These are phyloP conservation scores for Limnephilus lunatus DNA, from an alignment of 2,888 invertebrate genomes.

Conservation along the genomic window DNA sequence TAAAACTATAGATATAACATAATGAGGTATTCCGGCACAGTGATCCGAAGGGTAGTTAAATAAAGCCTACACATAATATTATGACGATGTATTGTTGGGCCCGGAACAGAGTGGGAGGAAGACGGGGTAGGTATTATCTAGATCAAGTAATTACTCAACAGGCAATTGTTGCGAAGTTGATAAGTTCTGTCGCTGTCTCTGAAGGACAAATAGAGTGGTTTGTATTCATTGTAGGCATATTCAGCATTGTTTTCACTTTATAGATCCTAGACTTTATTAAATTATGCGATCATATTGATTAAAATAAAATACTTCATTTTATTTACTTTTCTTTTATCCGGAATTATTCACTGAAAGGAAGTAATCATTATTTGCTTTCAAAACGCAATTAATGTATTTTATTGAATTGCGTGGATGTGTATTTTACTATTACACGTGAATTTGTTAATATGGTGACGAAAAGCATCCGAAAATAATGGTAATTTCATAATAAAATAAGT, in stretches of 20 bases:
- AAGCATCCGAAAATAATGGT: no score
- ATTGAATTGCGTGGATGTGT: not conserved
- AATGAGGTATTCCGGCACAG: not conserved
- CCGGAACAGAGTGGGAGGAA: not conserved
- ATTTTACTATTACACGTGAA: not conserved
- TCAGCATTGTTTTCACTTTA: not conserved
- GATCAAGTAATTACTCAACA: slow-evolving; percentile 60
- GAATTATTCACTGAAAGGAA: not conserved
- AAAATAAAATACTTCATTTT: not conserved
- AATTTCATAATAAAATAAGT: not conserved
- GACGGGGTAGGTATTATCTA: slow-evolving; percentile 48
- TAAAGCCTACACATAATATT: slow-evolving; percentile 48
- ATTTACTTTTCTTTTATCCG: not conserved
- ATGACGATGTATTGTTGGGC: slow-evolving; percentile 20
- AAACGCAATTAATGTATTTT: not conserved
- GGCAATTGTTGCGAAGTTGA: slow-evolving; percentile 50
- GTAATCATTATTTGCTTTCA: not conserved
- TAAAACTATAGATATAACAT: not conserved
- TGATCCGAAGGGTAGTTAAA: slow-evolving; percentile 19
- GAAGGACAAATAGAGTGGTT: not conserved
- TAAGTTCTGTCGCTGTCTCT: slow-evolving; percentile 17
- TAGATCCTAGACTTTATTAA: not conserved
- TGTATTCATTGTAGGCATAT: not conserved
- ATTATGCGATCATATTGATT: not conserved
- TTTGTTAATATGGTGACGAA: no score